Evolutionary conservation across 2,888 invertebrate species (phyloP).

Genomic region (Leptopilina drosophilae): DNA sequence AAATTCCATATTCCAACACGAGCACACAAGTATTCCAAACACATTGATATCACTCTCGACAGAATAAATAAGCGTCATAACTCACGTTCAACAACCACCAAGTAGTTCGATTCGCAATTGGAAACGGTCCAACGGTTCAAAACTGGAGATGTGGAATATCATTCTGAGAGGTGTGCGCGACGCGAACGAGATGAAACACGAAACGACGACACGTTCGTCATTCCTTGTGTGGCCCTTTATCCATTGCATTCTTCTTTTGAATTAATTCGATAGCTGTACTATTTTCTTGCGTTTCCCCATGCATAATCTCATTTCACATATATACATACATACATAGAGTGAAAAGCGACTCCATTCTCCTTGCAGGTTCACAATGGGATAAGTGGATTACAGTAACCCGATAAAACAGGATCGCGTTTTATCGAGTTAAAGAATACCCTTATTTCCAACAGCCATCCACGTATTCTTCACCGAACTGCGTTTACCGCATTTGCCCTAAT

Average conservation of each 20-base stretch:
- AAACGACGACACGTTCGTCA: constrained; percentile 43
- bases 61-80: constrained; percentile 72
- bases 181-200: background rate
- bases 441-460: constrained; percentile 24
- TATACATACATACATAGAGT: background rate
- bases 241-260: constrained; percentile 50
- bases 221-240: too few species aligned
- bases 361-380: constrained; percentile 53
- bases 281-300: constrained; percentile 59
- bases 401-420: constrained; percentile 61
- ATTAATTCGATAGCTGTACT: constrained; percentile 60
- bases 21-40: background rate
- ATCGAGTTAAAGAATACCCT: constrained; percentile 61
- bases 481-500: constrained; percentile 34
- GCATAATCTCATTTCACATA: constrained; percentile 59
- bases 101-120: constrained; percentile 73
- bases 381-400: constrained; percentile 61
- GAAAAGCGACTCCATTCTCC: constrained; percentile 3
- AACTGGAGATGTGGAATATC: constrained; percentile 49
- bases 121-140: constrained; percentile 66
- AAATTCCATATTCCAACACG: background rate
- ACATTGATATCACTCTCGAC: constrained; percentile 43
- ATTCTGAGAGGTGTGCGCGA: background rate
- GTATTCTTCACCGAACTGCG: constrained; percentile 32
- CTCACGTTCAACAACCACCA: constrained; percentile 73